Evolutionary conservation across 2,888 invertebrate genomes (phyloP), one percentile per base, ranked within the genome.

Genomic region (Nemurella pictetii): DNA sequence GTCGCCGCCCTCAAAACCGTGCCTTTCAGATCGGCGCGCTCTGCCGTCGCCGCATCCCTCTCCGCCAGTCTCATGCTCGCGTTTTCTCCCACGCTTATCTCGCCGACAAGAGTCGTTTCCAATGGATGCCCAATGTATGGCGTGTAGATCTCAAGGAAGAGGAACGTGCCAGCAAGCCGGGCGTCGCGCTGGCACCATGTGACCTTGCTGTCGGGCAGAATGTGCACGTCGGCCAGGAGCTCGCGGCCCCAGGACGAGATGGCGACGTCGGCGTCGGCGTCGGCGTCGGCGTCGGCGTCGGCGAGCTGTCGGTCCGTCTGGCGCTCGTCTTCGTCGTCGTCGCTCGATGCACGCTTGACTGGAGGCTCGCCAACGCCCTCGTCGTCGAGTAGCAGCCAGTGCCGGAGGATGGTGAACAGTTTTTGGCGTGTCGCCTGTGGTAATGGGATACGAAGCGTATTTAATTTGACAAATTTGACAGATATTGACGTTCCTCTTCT

Each of bases 1-100:
- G 75, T 82, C 74, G 84, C 84, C 15, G 84, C 82, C n/a, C 74
- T 84, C 26, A 82, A 35, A 26, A 75, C 35, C n/a, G 82, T 75
- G 0, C 84, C 84, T 82, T 82, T 73, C 26, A 84, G 75, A 81
- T 84, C 36, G n/a, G 27, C 29, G 29, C 84, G 72, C 20, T 74
- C 36, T 35, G 28, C 32, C 36, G 82, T 84, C 20, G 77, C 35
- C 12, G 30, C 15, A 7, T 32, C 74, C 20, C 84, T 84, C 1
- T 73, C 27, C 20, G 28, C 30, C 25, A 84, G 36, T 7, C 28
- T n/a, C 12, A 32, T 28, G 0, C 20, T n/a, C 15, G 30, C 25
- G 25, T 25, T 25, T 4, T n/a, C 30, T 5, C 29, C 30, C n/a
- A 28, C 29, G 15, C 81, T 74, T 28, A 30, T 28, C 32, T 84